A percentile compares a stretch with the other conserved stretches of the same genome.
Evolutionary conservation across 2,888 invertebrate genomes (phyloP).

Genomic region (Cylindroiulus punctatus): DNA sequence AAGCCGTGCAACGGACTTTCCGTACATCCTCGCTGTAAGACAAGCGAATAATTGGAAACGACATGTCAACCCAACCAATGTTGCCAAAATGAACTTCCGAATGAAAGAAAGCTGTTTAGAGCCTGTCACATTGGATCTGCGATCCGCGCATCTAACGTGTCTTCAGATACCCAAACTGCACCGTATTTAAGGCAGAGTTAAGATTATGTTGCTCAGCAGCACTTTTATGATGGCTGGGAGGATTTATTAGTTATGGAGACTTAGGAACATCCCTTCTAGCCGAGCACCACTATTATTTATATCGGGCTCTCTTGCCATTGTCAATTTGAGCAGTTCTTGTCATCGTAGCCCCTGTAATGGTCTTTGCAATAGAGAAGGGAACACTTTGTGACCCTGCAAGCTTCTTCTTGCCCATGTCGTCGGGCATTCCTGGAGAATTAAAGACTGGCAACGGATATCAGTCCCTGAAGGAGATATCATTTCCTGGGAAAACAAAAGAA

Average conservation of each 20-base stretch:
- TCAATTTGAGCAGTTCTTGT: slow-evolving; percentile 28
- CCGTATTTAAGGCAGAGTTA: slow-evolving; percentile 21
- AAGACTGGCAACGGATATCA: neutral
- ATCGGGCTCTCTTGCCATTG: neutral
- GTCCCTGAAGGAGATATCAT: neutral
- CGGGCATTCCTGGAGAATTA: neutral
- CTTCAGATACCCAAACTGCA: slow-evolving; percentile 29
- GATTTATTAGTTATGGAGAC: slow-evolving; percentile 30
- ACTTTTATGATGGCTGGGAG: neutral
- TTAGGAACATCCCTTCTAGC: neutral
- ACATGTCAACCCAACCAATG: slow-evolving; percentile 36
- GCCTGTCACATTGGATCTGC: slow-evolving; percentile 28
- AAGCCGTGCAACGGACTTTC: slow-evolving; percentile 5
- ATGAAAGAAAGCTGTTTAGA: slow-evolving; percentile 37
- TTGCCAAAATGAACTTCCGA: slow-evolving; percentile 37
- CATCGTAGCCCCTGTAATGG: neutral
- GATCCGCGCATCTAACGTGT: neutral
- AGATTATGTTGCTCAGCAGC: slow-evolving; percentile 10
- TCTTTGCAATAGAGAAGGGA: neutral
- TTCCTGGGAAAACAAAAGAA: slow-evolving; percentile 1
- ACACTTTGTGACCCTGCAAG: neutral
- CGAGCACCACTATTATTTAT: neutral
- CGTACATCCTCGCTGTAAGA: slow-evolving; percentile 12
- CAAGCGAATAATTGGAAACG: slow-evolving; percentile 49
- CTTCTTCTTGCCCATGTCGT: neutral